These are phyloP conservation scores for Epinephelus fuscoguttatus DNA, from an alignment of 2,113 vertebrate genomes.

Conservation along the genomic window DNA sequence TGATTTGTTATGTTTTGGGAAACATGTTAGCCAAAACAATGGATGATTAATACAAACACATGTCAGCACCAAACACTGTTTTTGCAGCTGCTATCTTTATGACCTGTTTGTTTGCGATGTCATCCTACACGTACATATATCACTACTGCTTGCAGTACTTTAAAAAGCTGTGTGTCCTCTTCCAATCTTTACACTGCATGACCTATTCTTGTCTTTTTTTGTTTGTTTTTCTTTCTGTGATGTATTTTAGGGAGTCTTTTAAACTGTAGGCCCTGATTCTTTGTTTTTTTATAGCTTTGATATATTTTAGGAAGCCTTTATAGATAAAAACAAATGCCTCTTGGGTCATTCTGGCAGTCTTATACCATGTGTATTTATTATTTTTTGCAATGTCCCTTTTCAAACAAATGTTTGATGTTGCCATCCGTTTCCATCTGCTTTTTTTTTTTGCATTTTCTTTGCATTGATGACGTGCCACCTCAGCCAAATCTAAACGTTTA, in stretches of 20 bases:
- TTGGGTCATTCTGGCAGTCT: neutral
- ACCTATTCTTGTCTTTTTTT: too few relatives aligned
- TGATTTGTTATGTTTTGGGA: too few relatives aligned
- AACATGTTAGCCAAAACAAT: neutral
- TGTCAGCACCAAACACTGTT: neutral
- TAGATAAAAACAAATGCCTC: neutral
- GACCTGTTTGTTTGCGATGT: neutral
- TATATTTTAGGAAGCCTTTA: neutral
- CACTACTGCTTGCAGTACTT: too few relatives aligned
- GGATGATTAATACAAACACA: neutral
- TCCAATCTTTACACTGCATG: too few relatives aligned
- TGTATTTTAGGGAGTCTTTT: too few relatives aligned
- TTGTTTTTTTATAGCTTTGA: too few relatives aligned
- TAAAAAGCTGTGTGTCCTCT: too few relatives aligned
- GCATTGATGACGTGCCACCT: neutral
- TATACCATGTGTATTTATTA: neutral
- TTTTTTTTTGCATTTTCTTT: neutral
- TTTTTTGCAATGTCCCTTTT: neutral
- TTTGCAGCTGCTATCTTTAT: neutral
- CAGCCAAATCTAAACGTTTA: too few relatives aligned
- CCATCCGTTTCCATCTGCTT: neutral
- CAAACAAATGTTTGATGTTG: neutral
- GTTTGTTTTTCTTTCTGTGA: too few relatives aligned
- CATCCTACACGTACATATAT: too few relatives aligned
- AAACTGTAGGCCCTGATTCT: too few relatives aligned